Evolutionary conservation across 2,888 invertebrate species (phyloP), one percentile per base, ranked within the genome.

Genomic region (Sarcophaga subvicina): DNA sequence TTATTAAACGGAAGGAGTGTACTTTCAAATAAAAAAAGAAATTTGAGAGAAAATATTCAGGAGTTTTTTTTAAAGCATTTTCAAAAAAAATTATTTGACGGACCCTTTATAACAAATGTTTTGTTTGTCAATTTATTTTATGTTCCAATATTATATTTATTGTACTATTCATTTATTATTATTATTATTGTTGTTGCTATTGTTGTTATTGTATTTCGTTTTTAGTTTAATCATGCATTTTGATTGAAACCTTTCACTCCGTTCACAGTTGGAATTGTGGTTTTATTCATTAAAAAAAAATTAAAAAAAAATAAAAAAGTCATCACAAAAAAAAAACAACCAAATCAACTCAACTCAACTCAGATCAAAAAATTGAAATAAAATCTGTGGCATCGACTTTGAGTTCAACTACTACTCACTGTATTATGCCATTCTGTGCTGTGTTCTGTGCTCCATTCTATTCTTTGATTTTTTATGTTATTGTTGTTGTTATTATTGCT

Each of bases 241-340:
- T 91, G 91, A 92, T 92, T 91, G 91, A 91, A 92, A 91, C 91
- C 91, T 92, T 91, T 91, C 91, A 92, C 91, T 92, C 91, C 91
- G 90, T 90, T 91, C 91, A 91, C 90, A 91, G 91, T 90, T 80
- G 84, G 84, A 84, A 67, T 84, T 84, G 80, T 84, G 84, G 84
- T 84, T 84, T 70, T 84, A 70, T 70, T 76, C 75, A 79, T 79
- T 76, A 71, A 80, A 71, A 60, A 67, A 78, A 62, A 59, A 54
- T 0, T 66, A 67, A 67, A 64, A 47, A 59, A 78, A 83, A 64
- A 62, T 27, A 22, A 22, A 22, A 22, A 22, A 20, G 0, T 20
- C 20, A 20, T 20, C 20, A 20, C 20, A 47, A 80, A 3, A 69
- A 79, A 37, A 37, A 8, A 37, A 37, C 37, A 37, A 37, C 37